Evolutionary conservation across 2,113 vertebrate species (phyloP), one percentile per base, ranked within the genome.

Genomic region (Carollia perspicillata): DNA sequence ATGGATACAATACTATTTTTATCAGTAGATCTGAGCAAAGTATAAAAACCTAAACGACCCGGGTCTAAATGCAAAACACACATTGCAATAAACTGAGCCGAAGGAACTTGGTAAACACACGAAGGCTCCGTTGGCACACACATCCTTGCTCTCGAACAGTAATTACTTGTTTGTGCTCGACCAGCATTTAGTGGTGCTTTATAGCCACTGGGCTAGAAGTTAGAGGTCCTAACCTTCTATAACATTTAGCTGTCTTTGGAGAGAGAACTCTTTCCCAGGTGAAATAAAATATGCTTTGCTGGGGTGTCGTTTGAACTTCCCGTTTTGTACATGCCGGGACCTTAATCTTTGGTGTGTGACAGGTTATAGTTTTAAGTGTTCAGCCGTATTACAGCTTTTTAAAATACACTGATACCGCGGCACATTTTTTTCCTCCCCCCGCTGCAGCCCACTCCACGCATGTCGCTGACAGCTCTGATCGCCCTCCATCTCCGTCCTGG

Each of bases 381-480:
- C 81, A 81, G 63, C 75, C 22, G 30, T 71, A 84, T 88, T 94
- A 95, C 47, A 74, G 96, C 90, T 97, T 97, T 97, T 95, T 86
- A 96, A 98, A 98, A 96, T 1, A 95, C 90, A 94, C 77, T 69
- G 81, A 77, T 44, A 71, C 33, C 0, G 8, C 0, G 60, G 77
- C 42, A 85, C 28, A 10, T 87, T 65, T 33, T n/a, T 40, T 40
- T 72, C 7, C 94, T 77, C 74, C 33, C 11, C 91, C 14, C 51
- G 80, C 63, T 12, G 11, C 0, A 12, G 37, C 86, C 96, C 92
- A 60, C 63, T 81, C 74, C 51, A 4, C 2, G 17, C 26, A 5
- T 60, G 49, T 2, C 35, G 16, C 97, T 97, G 98, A 98, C 98
- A 97, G 95, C 83, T 97, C 86, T 93, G 96, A 97, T 98, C 96